A percentile compares a stretch with the other conserved stretches of the same genome.
These are phyloP conservation scores for Morone chrysops DNA, from an alignment of 2,113 vertebrate species.

Conservation along the genomic window DNA sequence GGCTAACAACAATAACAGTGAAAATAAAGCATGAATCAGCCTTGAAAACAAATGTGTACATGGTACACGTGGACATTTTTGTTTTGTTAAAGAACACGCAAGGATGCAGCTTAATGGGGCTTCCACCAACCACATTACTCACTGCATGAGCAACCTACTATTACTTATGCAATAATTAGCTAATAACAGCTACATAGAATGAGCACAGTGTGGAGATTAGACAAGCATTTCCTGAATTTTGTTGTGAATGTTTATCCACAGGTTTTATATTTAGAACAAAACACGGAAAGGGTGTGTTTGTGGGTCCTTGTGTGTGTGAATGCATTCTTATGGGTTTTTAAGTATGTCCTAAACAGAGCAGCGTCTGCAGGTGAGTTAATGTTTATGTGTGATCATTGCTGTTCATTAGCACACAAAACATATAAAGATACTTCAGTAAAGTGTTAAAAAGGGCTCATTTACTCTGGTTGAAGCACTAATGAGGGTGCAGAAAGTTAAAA, in stretches of 20 bases:
- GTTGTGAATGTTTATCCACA: slow-evolving; percentile 21
- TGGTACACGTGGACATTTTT: slow-evolving; percentile 40
- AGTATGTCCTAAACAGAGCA: slow-evolving; percentile 42
- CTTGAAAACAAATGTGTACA: slow-evolving; percentile 34
- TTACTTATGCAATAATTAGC: slow-evolving; percentile 50
- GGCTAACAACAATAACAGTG: slow-evolving; percentile 1
- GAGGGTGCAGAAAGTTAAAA: not conserved
- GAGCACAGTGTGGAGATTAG: slow-evolving; percentile 36
- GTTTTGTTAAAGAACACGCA: slow-evolving; percentile 52
- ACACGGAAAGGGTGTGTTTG: slow-evolving; percentile 44
- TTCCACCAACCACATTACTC: slow-evolving; percentile 56
- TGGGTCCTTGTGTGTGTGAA: slow-evolving; percentile 45
- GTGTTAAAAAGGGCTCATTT: slow-evolving; percentile 45
- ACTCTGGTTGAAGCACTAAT: slow-evolving; percentile 37
- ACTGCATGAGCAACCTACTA: slow-evolving; percentile 47
- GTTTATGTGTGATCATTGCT: slow-evolving; percentile 47
- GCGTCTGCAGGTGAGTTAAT: slow-evolving; percentile 58
- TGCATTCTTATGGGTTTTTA: slow-evolving; percentile 61
- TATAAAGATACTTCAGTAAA: not conserved
- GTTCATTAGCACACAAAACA: slow-evolving; percentile 50
- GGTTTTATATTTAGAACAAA: slow-evolving; percentile 49
- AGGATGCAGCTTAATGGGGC: slow-evolving; percentile 47
- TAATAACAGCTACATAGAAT: slow-evolving; percentile 17
- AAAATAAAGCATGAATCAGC: slow-evolving; percentile 3
- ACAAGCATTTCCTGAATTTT: slow-evolving; percentile 34